Conservation (phyloP, 2,797 vertebrate species). For the Semaprochilodus insignis region DNA sequence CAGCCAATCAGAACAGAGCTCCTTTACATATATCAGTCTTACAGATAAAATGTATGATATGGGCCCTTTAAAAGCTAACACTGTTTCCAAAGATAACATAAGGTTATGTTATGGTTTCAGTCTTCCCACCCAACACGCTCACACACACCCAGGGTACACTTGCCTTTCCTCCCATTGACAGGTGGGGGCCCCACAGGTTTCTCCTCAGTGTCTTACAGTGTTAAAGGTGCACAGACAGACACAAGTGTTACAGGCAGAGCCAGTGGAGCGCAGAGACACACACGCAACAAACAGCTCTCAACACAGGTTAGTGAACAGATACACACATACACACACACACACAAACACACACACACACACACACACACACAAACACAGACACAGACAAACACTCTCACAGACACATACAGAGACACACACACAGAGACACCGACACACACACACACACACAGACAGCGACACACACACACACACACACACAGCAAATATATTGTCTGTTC, state of each 20-base stretch:
- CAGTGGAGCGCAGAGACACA: constrained; percentile 20
- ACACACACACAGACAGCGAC: no score
- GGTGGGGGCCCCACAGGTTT: constrained; percentile 80
- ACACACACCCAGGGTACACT: constrained; percentile 69
- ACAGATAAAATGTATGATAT: no score
- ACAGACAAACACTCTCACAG: constrained; percentile 2
- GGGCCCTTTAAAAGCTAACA: no score
- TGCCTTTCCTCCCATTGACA: constrained; percentile 92
- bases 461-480: no score
- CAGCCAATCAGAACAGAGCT: no score
- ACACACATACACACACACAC: constrained; percentile 26
- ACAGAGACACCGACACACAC: no score
- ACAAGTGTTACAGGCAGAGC: constrained; percentile 37
- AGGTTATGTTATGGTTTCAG: no score
- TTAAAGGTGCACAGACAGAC: constrained; percentile 60
- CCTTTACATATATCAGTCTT: no score
- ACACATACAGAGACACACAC: no score
- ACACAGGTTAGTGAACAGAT: neutral
- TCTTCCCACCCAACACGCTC: neutral
- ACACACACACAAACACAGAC: neutral
- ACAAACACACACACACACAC: neutral
- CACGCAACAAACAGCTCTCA: constrained; percentile 17
- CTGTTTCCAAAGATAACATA: no score
- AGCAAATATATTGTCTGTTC: neutral
- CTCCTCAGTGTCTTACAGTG: constrained; percentile 83